Evolutionary conservation across 2,113 vertebrate genomes (phyloP).

Genomic region (Thalassarche chlororhynchos): DNA sequence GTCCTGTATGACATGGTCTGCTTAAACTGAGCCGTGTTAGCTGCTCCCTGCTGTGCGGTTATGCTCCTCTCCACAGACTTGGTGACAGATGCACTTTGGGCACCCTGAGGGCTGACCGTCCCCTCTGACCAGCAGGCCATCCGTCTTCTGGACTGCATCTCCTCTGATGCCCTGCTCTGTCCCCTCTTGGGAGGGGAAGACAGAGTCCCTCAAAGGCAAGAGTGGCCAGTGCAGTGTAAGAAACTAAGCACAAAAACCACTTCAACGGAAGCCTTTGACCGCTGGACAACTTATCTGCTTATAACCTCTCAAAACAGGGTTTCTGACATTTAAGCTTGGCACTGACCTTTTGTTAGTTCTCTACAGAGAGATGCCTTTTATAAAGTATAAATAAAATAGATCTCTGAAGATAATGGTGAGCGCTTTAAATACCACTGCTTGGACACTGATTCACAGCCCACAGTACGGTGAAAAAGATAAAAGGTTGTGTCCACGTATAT

Average conservation of each 20-base stretch:
- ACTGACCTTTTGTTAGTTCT: conserved; percentile 44
- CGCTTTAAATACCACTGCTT: conserved; percentile 30
- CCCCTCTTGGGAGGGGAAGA: not conserved
- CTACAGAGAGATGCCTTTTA: conserved; percentile 42
- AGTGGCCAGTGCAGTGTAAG: not conserved
- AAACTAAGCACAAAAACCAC: not conserved
- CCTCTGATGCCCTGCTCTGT: not conserved
- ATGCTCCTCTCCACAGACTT: not conserved
- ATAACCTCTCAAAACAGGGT: conserved; percentile 15
- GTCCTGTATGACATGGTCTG: not conserved
- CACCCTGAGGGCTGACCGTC: not conserved
- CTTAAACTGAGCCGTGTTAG: not conserved
- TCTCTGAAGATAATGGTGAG: not conserved
- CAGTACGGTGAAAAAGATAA: not conserved
- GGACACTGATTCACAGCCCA: not conserved
- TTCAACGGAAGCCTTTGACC: not conserved
- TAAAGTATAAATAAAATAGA: conserved; percentile 45
- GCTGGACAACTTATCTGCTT: not conserved
- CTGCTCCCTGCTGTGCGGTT: not conserved
- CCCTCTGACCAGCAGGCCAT: not conserved
- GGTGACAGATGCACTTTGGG: not conserved
- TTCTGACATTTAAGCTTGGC: conserved; percentile 45
- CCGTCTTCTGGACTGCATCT: not conserved
- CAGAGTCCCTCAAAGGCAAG: not conserved
- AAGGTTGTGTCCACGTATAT: not conserved